Conservation (phyloP, 1,140 invertebrate species). For the Leptopilina boulardi region DNA sequence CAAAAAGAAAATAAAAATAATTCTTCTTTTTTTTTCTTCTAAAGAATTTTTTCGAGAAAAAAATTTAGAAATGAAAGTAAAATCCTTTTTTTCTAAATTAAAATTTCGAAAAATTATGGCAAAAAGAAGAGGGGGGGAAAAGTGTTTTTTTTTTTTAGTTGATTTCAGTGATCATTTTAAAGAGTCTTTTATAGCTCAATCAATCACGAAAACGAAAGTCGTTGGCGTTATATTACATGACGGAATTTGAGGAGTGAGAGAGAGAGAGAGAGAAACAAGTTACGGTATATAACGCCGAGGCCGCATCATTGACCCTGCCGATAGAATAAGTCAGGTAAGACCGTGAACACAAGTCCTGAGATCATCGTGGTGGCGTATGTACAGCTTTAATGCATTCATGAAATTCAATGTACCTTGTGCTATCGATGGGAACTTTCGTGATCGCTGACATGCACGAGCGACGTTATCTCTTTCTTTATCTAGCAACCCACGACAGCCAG, state of each 20-base stretch:
- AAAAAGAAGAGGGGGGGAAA: too few species aligned
- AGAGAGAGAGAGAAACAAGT: conserved; percentile 38
- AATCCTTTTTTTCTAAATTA: too few species aligned
- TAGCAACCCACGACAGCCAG: conserved; percentile 29
- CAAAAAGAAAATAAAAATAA: too few species aligned
- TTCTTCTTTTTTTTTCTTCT: too few species aligned
- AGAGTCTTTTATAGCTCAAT: conserved; percentile 47
- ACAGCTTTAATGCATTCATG: conserved; percentile 31
- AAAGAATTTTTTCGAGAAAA: too few species aligned
- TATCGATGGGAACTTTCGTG: conserved; percentile 33
- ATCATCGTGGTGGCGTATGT: conserved; percentile 19
- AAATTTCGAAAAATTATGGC: too few species aligned
- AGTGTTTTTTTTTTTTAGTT: background rate
- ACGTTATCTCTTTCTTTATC: conserved; percentile 33
- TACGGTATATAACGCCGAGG: conserved; percentile 25
- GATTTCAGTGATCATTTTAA: conserved; percentile 51
- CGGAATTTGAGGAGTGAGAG: conserved; percentile 33
- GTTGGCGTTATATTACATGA: conserved; percentile 26
- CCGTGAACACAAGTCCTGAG: conserved; percentile 31
- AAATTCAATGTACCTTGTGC: conserved; percentile 33
- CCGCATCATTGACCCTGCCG: conserved; percentile 33
- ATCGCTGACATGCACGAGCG: conserved; percentile 33
- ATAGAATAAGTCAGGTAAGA: conserved; percentile 28
- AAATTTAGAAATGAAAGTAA: too few species aligned
- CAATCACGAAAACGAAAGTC: conserved; percentile 41